A percentile compares a stretch with the other conserved stretches of the same genome.
Conservation (phyloP, 2,797 vertebrate species). For the Pipistrellus kuhlii region DNA sequence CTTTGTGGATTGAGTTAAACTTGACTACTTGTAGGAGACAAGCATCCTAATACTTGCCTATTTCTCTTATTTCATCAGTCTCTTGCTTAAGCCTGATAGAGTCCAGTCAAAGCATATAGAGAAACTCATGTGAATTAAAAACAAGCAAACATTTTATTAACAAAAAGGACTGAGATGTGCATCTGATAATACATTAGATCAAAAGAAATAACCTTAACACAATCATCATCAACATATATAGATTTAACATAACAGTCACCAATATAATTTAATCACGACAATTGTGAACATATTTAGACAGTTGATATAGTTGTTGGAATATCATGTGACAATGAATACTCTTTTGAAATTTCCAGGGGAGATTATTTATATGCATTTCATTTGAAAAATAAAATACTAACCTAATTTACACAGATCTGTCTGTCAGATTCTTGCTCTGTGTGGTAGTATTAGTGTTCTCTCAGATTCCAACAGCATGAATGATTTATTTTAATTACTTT, state of each 20-base stretch:
- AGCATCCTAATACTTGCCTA: neutral
- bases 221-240: neutral
- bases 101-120: slow-evolving; percentile 18
- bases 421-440: neutral
- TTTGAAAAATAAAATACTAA: slow-evolving; percentile 31
- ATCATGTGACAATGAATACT: neutral
- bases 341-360: slow-evolving; percentile 6
- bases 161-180: neutral
- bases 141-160: neutral
- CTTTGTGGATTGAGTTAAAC: neutral
- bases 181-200: neutral
- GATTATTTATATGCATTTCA: neutral
- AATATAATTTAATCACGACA: slow-evolving; percentile 1
- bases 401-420: slow-evolving; percentile 13
- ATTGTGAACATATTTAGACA: neutral
- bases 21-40: neutral
- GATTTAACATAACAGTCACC: neutral
- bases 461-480: neutral
- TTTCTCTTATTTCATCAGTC: slow-evolving; percentile 30
- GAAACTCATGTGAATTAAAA: neutral
- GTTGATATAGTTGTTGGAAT: neutral
- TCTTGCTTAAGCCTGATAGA: neutral
- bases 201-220: neutral
- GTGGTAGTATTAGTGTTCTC: neutral
- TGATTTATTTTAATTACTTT: slow-evolving; percentile 35